These are phyloP conservation scores for Spea multiplicata DNA, from an alignment of 2,113 vertebrate species.

Conservation along the genomic window DNA sequence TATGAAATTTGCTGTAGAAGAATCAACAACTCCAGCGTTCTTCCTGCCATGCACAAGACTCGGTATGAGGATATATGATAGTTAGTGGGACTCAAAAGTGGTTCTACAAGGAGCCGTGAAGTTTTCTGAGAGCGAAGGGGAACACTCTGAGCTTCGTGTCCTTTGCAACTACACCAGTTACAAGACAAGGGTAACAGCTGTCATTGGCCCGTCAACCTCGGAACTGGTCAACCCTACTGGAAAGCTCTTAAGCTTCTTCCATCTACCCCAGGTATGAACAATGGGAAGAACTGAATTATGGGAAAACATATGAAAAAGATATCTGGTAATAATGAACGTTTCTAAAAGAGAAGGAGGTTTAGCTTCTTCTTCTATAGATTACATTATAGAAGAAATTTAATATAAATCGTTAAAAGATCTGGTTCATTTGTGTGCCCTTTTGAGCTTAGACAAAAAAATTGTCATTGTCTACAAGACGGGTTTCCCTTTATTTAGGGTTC, in stretches of 20 bases:
- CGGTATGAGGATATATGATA: slow-evolving; percentile 74
- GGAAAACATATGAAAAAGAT: no score
- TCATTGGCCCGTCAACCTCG: slow-evolving; percentile 73
- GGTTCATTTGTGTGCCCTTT: no score
- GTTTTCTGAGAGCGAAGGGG: slow-evolving; percentile 64
- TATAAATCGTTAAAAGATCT: no score
- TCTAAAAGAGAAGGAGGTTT: no score
- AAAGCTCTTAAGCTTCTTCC: slow-evolving; percentile 78
- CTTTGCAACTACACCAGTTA: slow-evolving; percentile 74
- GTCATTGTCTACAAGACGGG: no score
- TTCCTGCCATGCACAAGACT: slow-evolving; percentile 74
- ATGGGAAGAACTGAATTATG: no score
- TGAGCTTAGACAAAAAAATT: no score
- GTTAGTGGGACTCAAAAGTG: slow-evolving; percentile 64
- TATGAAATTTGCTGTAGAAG: slow-evolving; percentile 80
- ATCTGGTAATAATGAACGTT: no score
- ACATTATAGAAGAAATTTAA: no score
- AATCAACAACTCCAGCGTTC: slow-evolving; percentile 75
- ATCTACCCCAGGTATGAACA: slow-evolving; percentile 79
- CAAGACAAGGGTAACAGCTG: slow-evolving; percentile 69
- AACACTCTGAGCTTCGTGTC: slow-evolving; percentile 50
- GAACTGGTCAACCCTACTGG: slow-evolving; percentile 71
- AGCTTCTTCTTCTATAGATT: no score
- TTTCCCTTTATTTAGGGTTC: no score
- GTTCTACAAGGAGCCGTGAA: slow-evolving; percentile 69